Evolutionary conservation across 2,888 invertebrate species (phyloP).

Genomic region (Notodonta dromedarius): DNA sequence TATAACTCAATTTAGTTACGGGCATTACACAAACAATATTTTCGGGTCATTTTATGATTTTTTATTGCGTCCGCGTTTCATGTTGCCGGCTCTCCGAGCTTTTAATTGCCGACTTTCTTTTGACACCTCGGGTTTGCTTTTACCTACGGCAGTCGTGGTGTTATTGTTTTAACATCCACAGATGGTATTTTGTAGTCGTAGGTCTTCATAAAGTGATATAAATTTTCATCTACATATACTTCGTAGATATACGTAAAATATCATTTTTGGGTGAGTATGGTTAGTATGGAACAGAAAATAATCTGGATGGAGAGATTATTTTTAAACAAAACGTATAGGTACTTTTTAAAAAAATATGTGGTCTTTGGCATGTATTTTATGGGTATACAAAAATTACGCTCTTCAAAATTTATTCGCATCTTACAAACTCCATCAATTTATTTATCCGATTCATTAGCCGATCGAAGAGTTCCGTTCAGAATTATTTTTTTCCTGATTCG

Average conservation of each 20-base stretch:
- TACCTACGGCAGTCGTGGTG: slow-evolving; percentile 33
- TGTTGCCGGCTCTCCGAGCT: slow-evolving; percentile 51
- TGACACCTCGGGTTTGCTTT: slow-evolving; percentile 32
- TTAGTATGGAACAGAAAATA: too few species aligned
- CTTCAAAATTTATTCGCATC: too few species aligned
- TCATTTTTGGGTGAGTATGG: too few species aligned
- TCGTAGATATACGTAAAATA: too few species aligned
- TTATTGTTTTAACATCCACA: slow-evolving; percentile 27
- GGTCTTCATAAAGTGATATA: not conserved
- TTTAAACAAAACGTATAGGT: too few species aligned
- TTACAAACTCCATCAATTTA: slow-evolving; percentile 42
- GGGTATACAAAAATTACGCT: too few species aligned
- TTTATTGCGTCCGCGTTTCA: slow-evolving; percentile 65
- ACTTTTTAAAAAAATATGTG: too few species aligned
- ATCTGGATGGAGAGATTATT: too few species aligned
- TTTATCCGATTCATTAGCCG: slow-evolving; percentile 73
- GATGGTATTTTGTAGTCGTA: slow-evolving; percentile 21
- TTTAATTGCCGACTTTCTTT: slow-evolving; percentile 62
- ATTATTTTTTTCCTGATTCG: slow-evolving; percentile 69
- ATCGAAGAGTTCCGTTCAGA: slow-evolving; percentile 63
- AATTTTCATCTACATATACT: too few species aligned
- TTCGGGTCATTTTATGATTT: slow-evolving; percentile 67
- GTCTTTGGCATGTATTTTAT: too few species aligned
- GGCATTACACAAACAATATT: slow-evolving; percentile 57
- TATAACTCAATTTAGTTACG: slow-evolving; percentile 49